A percentile compares a stretch with the other conserved stretches of the same genome.
Conservation (phyloP, 37 sponge, comb jelly and placozoan genomes). For the Agelas oroides region DNA sequence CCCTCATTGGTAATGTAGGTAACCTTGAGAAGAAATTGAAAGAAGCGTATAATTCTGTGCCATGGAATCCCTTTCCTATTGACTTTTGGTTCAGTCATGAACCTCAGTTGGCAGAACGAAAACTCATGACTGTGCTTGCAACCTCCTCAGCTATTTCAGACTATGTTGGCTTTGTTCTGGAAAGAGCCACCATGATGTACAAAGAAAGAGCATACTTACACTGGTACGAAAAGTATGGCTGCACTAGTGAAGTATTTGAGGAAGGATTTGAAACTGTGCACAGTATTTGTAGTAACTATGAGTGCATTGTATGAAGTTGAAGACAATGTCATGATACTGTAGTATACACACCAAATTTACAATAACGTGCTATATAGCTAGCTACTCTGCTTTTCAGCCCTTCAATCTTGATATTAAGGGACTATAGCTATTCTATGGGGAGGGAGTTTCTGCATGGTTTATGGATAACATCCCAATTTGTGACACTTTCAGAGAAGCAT, state of each 20-base stretch:
- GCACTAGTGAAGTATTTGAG: slow-evolving; percentile 56
- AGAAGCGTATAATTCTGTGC: slow-evolving; percentile 37
- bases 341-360: not conserved
- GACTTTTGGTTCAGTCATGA: slow-evolving; percentile 64
- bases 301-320: not conserved
- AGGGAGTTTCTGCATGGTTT: too few species aligned
- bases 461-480: too few species aligned
- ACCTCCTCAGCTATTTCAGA: slow-evolving; percentile 48
- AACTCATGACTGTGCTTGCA: slow-evolving; percentile 38
- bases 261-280: slow-evolving; percentile 56
- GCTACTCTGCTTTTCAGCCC: too few species aligned
- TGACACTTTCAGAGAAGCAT: too few species aligned
- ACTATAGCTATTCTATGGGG: too few species aligned
- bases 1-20: not conserved
- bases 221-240: slow-evolving; percentile 84
- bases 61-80: slow-evolving; percentile 86
- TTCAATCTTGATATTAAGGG: too few species aligned
- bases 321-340: too few species aligned
- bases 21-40: slow-evolving; percentile 44
- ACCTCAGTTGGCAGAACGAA: slow-evolving; percentile 12
- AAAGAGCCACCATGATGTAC: slow-evolving; percentile 47
- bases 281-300: slow-evolving; percentile 46
- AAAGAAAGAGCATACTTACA: slow-evolving; percentile 77
- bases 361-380: too few species aligned
- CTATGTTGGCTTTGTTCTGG: slow-evolving; percentile 47